Conservation (phyloP, 2,797 vertebrate species). For the Etheostoma nigrum region DNA sequence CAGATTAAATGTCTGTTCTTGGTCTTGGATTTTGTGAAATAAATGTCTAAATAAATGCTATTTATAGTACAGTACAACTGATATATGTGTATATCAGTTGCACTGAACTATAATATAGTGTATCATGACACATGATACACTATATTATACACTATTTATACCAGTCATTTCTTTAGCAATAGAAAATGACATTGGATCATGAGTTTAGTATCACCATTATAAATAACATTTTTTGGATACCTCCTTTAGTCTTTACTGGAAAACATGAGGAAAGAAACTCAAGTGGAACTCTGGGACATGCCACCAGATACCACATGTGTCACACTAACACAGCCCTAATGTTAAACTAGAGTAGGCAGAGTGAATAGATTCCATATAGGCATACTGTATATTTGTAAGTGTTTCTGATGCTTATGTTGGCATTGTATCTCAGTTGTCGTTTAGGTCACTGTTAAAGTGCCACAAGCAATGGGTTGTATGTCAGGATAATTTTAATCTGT, state of each 20-base stretch:
- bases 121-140: too few relatives aligned
- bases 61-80: too few relatives aligned
- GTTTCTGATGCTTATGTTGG: not conserved
- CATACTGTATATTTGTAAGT: not conserved
- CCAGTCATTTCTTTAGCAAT: not conserved
- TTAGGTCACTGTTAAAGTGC: not conserved
- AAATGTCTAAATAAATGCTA: too few relatives aligned
- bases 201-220: not conserved
- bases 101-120: too few relatives aligned
- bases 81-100: too few relatives aligned
- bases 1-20: too few relatives aligned
- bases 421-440: not conserved
- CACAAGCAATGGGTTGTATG: slow-evolving; percentile 8
- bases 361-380: not conserved
- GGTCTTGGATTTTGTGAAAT: too few relatives aligned
- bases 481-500: slow-evolving; percentile 18
- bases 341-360: not conserved
- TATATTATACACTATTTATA: not conserved
- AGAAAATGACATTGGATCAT: not conserved
- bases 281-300: too few relatives aligned
- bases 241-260: too few relatives aligned
- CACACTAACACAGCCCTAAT: not conserved
- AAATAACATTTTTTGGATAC: not conserved
- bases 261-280: too few relatives aligned
- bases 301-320: not conserved